phyloP scores from a whole-genome alignment of 2,797 vertebrate genomes.

The Coccyzus lansbergi region DNA sequence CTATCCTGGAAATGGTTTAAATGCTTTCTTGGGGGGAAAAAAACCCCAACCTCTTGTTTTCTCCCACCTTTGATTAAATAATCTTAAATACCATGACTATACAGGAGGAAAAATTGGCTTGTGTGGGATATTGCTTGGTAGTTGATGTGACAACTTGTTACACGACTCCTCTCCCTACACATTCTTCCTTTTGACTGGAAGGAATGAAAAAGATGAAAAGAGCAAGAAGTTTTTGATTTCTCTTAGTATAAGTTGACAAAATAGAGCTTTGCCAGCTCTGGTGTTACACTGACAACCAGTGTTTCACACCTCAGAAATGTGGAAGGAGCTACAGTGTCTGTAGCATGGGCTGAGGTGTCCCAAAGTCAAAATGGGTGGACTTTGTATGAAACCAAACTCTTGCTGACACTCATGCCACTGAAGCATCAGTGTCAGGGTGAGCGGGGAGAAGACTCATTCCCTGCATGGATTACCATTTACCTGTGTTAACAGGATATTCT shows the following conservation, averaged over 20 bases:
- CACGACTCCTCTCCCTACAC: neutral
- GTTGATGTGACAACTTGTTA: slow-evolving; percentile 32
- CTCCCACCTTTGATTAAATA: slow-evolving; percentile 22
- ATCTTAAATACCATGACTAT: neutral
- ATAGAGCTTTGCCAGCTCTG: neutral
- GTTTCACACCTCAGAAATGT: neutral
- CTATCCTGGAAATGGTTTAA: slow-evolving; percentile 28
- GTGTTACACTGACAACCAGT: neutral
- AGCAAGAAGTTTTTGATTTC: neutral
- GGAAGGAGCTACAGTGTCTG: neutral
- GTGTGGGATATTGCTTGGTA: slow-evolving; percentile 34
- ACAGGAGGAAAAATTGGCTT: neutral
- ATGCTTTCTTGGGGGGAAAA: slow-evolving; percentile 23
- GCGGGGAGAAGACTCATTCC: neutral
- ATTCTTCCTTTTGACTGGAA: neutral
- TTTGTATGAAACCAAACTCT: neutral
- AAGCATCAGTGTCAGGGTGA: neutral
- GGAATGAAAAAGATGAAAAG: neutral
- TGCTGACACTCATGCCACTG: neutral
- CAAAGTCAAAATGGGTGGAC: neutral
- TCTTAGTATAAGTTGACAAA: neutral
- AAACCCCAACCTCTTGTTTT: neutral
- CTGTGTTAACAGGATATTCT: neutral
- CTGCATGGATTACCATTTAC: neutral
- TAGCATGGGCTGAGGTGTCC: neutral